Evolutionary conservation across 2,888 invertebrate genomes (phyloP), one percentile per base, ranked within the genome.

Genomic region (Drosophila quinaria): DNA sequence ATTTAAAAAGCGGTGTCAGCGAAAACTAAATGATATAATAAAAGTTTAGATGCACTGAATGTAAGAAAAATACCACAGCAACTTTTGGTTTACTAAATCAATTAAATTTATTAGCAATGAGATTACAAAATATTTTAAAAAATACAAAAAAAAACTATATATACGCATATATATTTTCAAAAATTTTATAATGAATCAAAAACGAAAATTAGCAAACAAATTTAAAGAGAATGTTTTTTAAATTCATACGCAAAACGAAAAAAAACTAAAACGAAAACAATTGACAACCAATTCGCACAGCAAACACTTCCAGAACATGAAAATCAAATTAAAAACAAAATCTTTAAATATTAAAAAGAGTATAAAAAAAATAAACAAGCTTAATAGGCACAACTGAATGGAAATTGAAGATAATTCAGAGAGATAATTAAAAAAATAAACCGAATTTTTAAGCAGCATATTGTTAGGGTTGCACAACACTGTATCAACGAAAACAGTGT

Each of bases 271-370:
- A 60, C 51, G 50, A 70, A 69, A 49, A 64, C 54, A 70, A 80
- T 79, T 75, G 78, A 82, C 78, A 84, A 90, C 83, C 84, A 90
- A 90, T 86, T 91, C 91, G 91, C 90, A 91, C 91, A 91, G 88
- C 84, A 90, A 83, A 87, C 89, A 91, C 91, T 91, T 91, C 90
- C 90, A 91, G 78, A 74, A 78, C 77, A 87, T 58, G 66, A 70
- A 73, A 70, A 46, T n/a, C 6, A 64, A 65, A 49, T 25, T 39
- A 46, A 49, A 62, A 29, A 51, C 19, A 1, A 66, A 69, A 56
- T 46, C 33, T 67, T 70, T 31, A 61, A 72, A 51, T 54, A 67
- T 70, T 60, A 39, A 62, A 58, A 39, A 47, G 13, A 46, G 65
- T 68, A 65, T 56, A 42, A 64, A 17, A 35, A 49, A 52, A 70